Base-by-base conservation (phyloP, 2,113 vertebrate species). In the Antidorcas marsupialis region DNA sequence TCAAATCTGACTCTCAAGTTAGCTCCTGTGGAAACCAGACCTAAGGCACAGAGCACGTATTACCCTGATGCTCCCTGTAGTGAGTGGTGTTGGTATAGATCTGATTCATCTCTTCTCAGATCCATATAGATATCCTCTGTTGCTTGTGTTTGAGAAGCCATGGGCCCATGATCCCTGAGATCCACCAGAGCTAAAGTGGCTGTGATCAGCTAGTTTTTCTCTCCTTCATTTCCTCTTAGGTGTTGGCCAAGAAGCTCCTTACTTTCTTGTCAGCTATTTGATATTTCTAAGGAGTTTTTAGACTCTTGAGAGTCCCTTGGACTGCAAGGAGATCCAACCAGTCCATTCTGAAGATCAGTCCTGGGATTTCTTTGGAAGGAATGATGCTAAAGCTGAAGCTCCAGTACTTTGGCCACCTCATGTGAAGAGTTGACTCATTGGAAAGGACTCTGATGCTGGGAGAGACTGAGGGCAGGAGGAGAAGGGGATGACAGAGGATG, bases 221-320 rank as follows among this genome's bases (percentile, higher is more conserved):
- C 43, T n/a, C 60, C 36, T 67, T 81, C 64, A 64, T 57, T 62
- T 47, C 11, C 47, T 81, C n/a, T 53, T 47, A 82, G 36, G 21
- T 55, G 2, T n/a, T 39, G 30, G 30, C 28, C 25, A 55, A 57
- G 30, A 4, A 23, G 2, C 7, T 3, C 30, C 8, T 64, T 55
- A 21, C 8, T 53, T 90, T 60, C 25, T 82, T 82, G 52, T 39
- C 8, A 91, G 25, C 27, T 39, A 59, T 83, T 87, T 62, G 81
- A 53, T 81, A 55, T 71, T 89, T 97, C 7, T 28, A 83, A 91
- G 28, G 21, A 39, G 59, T 39, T 74, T 50, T 45, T 52, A 53
- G 52, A 52, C 15, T 52, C 52, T 52, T 16, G 52, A 52, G 52
- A 52, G 52, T 52, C 5, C 52, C 5, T 16, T 52, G 52, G 52